phyloP scores from a whole-genome alignment of 2,888 invertebrate species.

The Chymomyza caudatula region DNA sequence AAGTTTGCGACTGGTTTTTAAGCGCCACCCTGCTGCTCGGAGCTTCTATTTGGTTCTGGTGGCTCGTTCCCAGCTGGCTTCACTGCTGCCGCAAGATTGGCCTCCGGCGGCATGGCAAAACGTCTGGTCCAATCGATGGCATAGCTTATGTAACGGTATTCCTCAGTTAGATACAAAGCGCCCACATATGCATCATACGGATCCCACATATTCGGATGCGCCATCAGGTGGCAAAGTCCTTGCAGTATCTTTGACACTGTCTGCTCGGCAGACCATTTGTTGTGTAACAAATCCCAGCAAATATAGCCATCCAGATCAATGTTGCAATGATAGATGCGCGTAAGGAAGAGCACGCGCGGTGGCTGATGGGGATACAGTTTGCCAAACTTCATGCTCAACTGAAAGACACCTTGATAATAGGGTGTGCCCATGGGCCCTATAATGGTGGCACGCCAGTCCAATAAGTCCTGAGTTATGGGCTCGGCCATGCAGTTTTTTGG shows the following conservation, averaged over 20 bases:
- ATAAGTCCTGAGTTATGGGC: conserved; percentile 20
- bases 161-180: conserved; percentile 12
- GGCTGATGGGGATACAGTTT: conserved; percentile 19
- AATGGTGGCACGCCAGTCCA: conserved; percentile 29
- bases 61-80: no score
- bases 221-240: conserved; percentile 13
- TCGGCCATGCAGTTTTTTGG: conserved; percentile 12
- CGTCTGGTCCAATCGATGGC: conserved; percentile 22
- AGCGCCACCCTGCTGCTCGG: background rate
- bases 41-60: no score
- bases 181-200: conserved; percentile 33
- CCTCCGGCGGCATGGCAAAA: conserved; percentile 15
- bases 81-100: background rate
- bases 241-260: conserved; percentile 15
- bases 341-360: conserved; percentile 28
- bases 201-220: conserved; percentile 19
- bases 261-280: conserved; percentile 8
- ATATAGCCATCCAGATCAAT: conserved; percentile 36
- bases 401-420: conserved; percentile 26
- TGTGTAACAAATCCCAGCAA: conserved; percentile 36
- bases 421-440: conserved; percentile 14
- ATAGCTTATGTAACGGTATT: conserved; percentile 2
- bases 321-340: conserved; percentile 40
- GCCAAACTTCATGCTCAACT: conserved; percentile 11
- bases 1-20: background rate